Conservation (phyloP, 2,113 vertebrate genomes). For the Brienomyrus brachyistius region DNA sequence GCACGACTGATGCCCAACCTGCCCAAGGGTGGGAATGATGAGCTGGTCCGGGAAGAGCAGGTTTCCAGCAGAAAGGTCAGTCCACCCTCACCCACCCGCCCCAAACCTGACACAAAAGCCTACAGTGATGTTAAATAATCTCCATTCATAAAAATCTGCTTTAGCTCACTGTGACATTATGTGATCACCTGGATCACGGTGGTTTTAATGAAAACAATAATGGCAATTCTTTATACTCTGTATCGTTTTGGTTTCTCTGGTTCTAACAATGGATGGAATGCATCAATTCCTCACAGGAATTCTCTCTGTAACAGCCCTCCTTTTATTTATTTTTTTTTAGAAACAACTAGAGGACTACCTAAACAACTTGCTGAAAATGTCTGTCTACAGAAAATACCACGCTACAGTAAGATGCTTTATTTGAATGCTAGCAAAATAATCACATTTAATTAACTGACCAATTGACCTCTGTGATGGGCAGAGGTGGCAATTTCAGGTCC, state of each 20-base stretch:
- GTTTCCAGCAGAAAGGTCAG: slow-evolving; percentile 83
- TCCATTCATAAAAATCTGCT: neutral
- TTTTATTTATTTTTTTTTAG: slow-evolving; percentile 57
- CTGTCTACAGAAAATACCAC: slow-evolving; percentile 89
- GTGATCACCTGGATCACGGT: neutral
- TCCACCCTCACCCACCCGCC: neutral
- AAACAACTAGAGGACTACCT: slow-evolving; percentile 96
- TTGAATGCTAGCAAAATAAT: neutral
- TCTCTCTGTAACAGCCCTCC: slow-evolving; percentile 12
- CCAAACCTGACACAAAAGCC: neutral
- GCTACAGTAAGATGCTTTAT: slow-evolving; percentile 76
- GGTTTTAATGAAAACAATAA: neutral
- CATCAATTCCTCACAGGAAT: neutral
- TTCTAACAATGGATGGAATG: neutral
- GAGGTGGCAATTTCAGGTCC: too few relatives aligned
- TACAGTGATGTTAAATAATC: neutral
- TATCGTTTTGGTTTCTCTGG: neutral
- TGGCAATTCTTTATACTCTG: neutral
- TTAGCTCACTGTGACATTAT: neutral
- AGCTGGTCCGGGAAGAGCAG: slow-evolving; percentile 79
- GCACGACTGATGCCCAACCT: slow-evolving; percentile 81
- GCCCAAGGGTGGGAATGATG: slow-evolving; percentile 71
- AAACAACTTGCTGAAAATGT: slow-evolving; percentile 86
- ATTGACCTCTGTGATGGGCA: neutral
- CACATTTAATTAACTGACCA: neutral